phyloP scores from a whole-genome alignment of 2,888 invertebrate species.

The Balanococcus diminutus region DNA sequence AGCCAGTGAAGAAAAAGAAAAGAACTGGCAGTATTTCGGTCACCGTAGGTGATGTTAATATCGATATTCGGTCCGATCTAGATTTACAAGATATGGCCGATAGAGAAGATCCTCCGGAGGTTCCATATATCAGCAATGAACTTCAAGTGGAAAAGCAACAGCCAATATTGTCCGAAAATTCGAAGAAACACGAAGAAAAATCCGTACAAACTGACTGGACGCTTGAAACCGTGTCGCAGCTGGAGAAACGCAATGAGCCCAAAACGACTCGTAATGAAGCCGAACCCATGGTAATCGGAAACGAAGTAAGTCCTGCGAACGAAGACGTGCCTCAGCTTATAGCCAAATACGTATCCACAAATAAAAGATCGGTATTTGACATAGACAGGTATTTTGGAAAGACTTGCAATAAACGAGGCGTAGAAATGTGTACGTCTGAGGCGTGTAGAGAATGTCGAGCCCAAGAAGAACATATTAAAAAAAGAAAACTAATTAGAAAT shows the following conservation, averaged over 20 bases:
- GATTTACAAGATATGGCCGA: constrained; percentile 1
- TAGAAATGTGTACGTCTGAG: neutral
- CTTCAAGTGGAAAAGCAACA: neutral
- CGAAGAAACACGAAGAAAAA: neutral
- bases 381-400: neutral
- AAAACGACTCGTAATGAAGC: neutral
- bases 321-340: neutral
- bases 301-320: neutral
- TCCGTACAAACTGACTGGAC: neutral
- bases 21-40: neutral
- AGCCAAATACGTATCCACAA: neutral
- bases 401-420: neutral
- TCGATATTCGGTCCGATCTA: neutral
- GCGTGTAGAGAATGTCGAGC: neutral
- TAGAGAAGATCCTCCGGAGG: neutral
- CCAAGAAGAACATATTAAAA: neutral
- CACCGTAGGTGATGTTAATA: neutral
- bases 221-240: neutral
- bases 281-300: neutral
- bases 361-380: neutral
- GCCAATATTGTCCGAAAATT: neutral
- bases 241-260: neutral
- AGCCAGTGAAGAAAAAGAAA: neutral
- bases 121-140: neutral
- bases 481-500: neutral